Evolutionary conservation across 2,888 invertebrate genomes (phyloP).

Genomic region (Axea sp.): DNA sequence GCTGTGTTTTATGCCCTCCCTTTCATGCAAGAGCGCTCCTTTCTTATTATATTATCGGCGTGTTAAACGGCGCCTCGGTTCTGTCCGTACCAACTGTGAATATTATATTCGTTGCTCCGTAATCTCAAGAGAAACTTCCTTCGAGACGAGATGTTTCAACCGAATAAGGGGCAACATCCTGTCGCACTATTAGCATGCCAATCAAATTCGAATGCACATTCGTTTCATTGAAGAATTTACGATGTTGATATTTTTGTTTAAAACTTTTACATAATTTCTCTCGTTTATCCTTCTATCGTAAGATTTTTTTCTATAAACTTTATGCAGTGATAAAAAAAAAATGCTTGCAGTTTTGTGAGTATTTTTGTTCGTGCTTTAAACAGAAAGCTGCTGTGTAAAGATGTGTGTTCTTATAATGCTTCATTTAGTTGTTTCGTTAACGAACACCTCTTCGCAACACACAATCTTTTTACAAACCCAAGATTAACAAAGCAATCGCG

Average conservation of each 20-base stretch:
- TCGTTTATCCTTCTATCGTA: too few species aligned
- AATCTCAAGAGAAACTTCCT: slow-evolving; percentile 61
- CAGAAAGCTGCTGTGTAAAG: background rate
- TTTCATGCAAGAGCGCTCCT: slow-evolving; percentile 62
- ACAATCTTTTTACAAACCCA: slow-evolving; percentile 4
- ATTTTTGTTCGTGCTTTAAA: too few species aligned
- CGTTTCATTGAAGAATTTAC: slow-evolving; percentile 29
- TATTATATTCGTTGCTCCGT: slow-evolving; percentile 69
- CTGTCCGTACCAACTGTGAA: slow-evolving; percentile 74
- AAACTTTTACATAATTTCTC: too few species aligned
- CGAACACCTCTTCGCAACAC: slow-evolving; percentile 7
- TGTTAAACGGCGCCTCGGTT: slow-evolving; percentile 73
- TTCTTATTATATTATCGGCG: slow-evolving; percentile 76
- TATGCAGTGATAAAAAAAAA: too few species aligned
- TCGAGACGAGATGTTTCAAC: slow-evolving; percentile 58
- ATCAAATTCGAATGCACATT: slow-evolving; percentile 44
- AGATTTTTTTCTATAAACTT: too few species aligned
- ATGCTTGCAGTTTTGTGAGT: too few species aligned
- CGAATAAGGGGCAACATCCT: slow-evolving; percentile 60
- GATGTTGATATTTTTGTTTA: slow-evolving; percentile 16
- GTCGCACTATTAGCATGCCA: slow-evolving; percentile 53
- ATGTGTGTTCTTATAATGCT: background rate
- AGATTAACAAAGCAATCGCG: slow-evolving; percentile 30
- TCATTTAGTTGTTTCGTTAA: slow-evolving; percentile 12
- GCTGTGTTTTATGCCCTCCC: slow-evolving; percentile 76